Evolutionary conservation across 2,888 invertebrate genomes (phyloP), one percentile per base, ranked within the genome.

Genomic region (Heteromyza rotundicornis): DNA sequence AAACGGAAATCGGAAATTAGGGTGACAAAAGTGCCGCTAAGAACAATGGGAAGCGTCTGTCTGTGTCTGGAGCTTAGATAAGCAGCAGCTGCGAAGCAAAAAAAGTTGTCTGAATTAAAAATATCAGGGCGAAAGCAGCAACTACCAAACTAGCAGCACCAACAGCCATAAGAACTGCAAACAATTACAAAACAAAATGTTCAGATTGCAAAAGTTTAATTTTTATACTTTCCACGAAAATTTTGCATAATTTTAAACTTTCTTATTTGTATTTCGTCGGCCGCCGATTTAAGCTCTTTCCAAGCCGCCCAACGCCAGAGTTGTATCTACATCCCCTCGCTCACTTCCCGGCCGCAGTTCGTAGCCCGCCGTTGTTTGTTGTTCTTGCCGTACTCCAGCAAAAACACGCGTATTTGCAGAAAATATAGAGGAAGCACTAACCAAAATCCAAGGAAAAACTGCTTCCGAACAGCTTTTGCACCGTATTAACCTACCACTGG

Each of bases 31-130:
- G 68, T 71, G 70, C 74, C 20, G 23, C 40, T 22, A 44, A 62
- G 44, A 65, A 72, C 74, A 73, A 73, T 72, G 74, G 74, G 71
- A 75, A 73, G 68, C 75, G 72, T 72, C 55, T 68, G 65, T 60
- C 63, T 72, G 57, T 68, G 65, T 60, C 63, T 72, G 20, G 17
- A 62, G 65, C 70, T 70, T 67, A 73, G 72, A 72, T 74, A 75
- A 74, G 74, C 59, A 74, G 67, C 70, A 72, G 73, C 74, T 69
- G 24, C 19, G 36, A 40, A 5, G 40, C 20, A 55, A n/a, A 52
- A 12, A 52, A 8, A 52, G 14, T 16, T 40, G 10, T 40, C 10
- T 40, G 66, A 65, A 68, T 64, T 65, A 68, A 74, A 68, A 62
- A 24, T 66, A 64, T 62, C 61, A 62, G 60, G 62, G 56, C 66